Base-by-base conservation (phyloP, 1,140 invertebrate genomes). In the Hydropsyche tenuis region DNA sequence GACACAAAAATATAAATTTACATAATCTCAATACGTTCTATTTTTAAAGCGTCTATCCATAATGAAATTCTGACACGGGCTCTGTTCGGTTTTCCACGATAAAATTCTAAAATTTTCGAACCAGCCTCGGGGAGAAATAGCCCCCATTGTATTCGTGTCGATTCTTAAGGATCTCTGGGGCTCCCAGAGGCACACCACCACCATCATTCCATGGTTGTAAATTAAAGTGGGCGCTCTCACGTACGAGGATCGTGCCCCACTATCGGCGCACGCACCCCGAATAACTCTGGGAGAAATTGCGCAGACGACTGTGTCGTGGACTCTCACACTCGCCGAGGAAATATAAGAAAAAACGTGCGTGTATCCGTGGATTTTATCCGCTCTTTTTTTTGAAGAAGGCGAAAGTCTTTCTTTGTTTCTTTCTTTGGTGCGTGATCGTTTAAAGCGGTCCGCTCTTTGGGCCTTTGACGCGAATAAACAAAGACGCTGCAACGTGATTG, bases 191-290 rank as follows among this genome's bases (percentile, higher is more conserved):
- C 11, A 37, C 25, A 9, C 16, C 6, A 6, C 30, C 25, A 27
- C 27, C 27, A 25, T 20, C 48, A 16, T 7, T 20, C 20, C 48
- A 16, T 56, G 68, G 68, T 25, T 70, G 68, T 70, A 70, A 70
- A 70, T 70, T 70, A 70, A 70, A 70, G 27, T 22, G 68, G 51
- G 51, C 68, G 68, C 25, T 56, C 68, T 70, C 68, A 70, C 68
- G 68, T 70, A 12, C 68, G 18, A 18, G 68, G 27, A 25, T 46
- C 68, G 68, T 70, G 68, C 68, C 48, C 42, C 5, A 27, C 48
- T 46, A 45, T 56, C 68, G 48, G 27, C 51, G 22, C 68, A 70
- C 68, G 68, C 68, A 30, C 48, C 16, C 68, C 68, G 51, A 70
- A 70, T 70, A 70, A 70, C 68, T 70, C 68, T 16, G n/a, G 1